A percentile compares a stretch with the other conserved stretches of the same genome.
phyloP scores from a whole-genome alignment of 2,797 vertebrate species.

The Urophycis tenuis region DNA sequence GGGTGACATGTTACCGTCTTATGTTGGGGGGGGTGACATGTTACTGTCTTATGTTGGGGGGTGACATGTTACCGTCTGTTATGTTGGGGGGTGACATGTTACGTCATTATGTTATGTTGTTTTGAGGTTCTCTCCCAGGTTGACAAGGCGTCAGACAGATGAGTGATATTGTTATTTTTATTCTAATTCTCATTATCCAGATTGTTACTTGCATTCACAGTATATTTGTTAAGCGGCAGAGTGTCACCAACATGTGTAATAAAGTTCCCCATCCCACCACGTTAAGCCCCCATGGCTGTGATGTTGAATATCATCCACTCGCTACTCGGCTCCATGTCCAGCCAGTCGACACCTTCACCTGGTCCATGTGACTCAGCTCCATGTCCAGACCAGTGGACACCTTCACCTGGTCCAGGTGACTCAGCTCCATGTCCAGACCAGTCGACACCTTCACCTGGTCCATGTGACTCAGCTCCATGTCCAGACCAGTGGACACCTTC shows the following conservation, averaged over 20 bases:
- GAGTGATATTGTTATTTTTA: constrained; percentile 61
- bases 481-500: too few species aligned
- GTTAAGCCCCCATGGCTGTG: background rate
- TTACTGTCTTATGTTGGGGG: constrained; percentile 9
- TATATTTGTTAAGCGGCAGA: constrained; percentile 76
- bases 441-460: too few species aligned
- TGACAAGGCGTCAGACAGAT: constrained; percentile 90
- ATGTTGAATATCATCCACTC: background rate
- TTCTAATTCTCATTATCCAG: constrained; percentile 64
- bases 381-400: too few species aligned
- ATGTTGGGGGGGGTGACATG: background rate
- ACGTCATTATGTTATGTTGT: constrained; percentile 19
- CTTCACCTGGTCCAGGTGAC: too few species aligned
- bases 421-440: too few species aligned
- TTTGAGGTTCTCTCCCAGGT: constrained; percentile 77
- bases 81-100: background rate
- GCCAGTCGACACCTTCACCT: too few species aligned
- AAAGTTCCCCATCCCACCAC: constrained; percentile 51
- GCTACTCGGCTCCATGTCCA: too few species aligned
- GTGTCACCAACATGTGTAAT: constrained; percentile 63
- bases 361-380: too few species aligned
- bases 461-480: too few species aligned
- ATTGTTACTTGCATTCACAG: constrained; percentile 72
- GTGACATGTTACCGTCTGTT: background rate
- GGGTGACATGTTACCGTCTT: background rate